Base-by-base conservation (phyloP, 2,888 invertebrate species). In the Cephus rjabovi region DNA sequence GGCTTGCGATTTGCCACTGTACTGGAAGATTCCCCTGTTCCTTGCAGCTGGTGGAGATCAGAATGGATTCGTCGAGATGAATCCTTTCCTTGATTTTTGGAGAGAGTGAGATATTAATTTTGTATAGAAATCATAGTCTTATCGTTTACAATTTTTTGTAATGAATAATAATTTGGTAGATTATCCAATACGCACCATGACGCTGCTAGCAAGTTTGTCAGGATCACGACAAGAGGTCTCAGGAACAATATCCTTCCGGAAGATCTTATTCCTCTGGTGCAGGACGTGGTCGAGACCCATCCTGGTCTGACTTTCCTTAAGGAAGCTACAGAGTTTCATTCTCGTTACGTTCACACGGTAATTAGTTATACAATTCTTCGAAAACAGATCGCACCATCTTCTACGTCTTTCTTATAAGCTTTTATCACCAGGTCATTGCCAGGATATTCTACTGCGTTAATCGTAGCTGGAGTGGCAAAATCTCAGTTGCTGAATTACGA, bases 281-380 rank as follows among this genome's bases (percentile, higher is more conserved):
- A 98, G 93, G 99, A 99, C 92, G 98, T 99, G n/a, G 98, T 99
- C 71, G 98, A 99, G 92, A 97, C 98, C 12, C 99, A 99, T 93
- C 99, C 99, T 1, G 99, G 99, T 74, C 94, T 99, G 84, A 97
- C 97, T 81, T 99, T 99, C 94, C 94, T 99, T 79, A 97, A 98
- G 92, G 98, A 99, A 92, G 99, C 99, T 79, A 97, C 97, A 1
- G 99, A 99, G 93, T 99, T 99, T 93, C 99, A 99, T 94, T 98
- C 98, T 81, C 95, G 98, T 94, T 99, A 99, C 92, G 97, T 99
- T 86, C 98, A 99, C 92, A 99, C 99, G 91, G 99, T 97, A 89
- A 56, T 56, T 56, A 56, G 9, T 56, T 23, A 56, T 56, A 56
- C 23, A 9, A 23, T 56, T 56, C 23, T 23, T 23, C 0, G 23